A percentile compares a stretch with the other conserved stretches of the same genome.
phyloP scores from a whole-genome alignment of 2,113 vertebrate genomes.

The Canis aureus region DNA sequence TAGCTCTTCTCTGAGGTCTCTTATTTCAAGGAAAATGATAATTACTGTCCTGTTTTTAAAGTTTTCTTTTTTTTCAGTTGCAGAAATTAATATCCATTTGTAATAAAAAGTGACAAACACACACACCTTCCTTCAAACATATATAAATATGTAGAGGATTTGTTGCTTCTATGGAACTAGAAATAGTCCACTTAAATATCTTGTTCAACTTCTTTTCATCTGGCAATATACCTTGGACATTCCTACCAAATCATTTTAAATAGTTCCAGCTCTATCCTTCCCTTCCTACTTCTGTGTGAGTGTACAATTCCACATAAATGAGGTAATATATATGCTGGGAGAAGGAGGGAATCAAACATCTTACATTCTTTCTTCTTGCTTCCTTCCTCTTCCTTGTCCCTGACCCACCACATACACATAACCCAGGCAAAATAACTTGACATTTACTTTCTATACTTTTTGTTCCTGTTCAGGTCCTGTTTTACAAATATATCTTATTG shows the following conservation, averaged over 20 bases:
- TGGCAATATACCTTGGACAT: neutral
- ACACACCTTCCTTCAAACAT: neutral
- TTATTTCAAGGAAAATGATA: constrained; percentile 37
- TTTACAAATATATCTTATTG: neutral
- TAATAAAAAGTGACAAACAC: neutral
- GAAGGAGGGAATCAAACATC: neutral
- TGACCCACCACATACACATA: neutral
- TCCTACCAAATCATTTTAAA: neutral
- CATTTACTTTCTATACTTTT: neutral
- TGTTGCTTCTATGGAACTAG: neutral
- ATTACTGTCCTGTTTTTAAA: neutral
- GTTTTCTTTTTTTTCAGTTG: constrained; percentile 30
- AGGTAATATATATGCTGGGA: neutral
- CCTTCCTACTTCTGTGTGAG: neutral
- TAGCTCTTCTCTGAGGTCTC: neutral
- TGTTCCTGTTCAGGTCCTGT: neutral
- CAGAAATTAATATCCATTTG: neutral
- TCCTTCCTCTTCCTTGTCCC: neutral
- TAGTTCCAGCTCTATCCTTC: neutral
- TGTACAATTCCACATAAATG: neutral
- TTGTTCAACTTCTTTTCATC: neutral
- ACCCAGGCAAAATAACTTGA: neutral
- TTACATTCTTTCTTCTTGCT: neutral
- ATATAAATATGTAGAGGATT: neutral
- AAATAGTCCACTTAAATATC: neutral